Conservation (phyloP, 2,797 vertebrate genomes). For the Sebastes jordani region DNA sequence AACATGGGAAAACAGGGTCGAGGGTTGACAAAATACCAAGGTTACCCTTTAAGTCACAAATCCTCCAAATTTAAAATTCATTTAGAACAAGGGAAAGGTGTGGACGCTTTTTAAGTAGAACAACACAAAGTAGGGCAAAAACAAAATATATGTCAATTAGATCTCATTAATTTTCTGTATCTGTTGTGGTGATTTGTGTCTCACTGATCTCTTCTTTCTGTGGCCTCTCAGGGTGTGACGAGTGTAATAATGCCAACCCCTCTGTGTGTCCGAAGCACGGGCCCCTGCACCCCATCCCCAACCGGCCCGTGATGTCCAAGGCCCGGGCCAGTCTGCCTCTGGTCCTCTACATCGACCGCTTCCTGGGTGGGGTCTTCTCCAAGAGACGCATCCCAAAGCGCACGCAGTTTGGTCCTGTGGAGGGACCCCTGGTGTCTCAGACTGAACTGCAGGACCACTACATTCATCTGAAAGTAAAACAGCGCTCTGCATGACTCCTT, state of each 20-base stretch:
- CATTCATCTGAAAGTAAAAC: constrained; percentile 91
- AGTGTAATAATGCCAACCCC: constrained; percentile 91
- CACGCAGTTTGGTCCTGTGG: constrained; percentile 96
- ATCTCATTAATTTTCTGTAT: not conserved
- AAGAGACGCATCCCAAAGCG: constrained; percentile 96
- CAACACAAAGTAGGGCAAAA: not conserved
- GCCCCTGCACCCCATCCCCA: constrained; percentile 93
- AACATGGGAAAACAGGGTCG: no score
- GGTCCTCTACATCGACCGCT: constrained; percentile 94
- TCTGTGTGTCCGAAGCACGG: constrained; percentile 92
- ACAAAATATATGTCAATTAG: not conserved
- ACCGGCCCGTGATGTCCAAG: constrained; percentile 92
- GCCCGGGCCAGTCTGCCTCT: constrained; percentile 94
- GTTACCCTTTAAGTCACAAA: not conserved
- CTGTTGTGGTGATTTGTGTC: not conserved
- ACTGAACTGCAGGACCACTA: constrained; percentile 90
- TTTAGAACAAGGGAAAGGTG: not conserved
- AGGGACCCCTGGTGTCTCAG: constrained; percentile 90
- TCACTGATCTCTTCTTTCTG: not conserved
- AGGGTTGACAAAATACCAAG: not conserved
- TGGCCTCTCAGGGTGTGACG: constrained; percentile 91
- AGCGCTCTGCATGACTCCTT: not conserved
- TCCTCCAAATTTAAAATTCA: not conserved
- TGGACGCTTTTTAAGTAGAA: not conserved
- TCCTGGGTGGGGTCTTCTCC: constrained; percentile 93